These are phyloP conservation scores for Mormyrus proboscirostris DNA, from an alignment of 2,797 vertebrate species.

Conservation along the genomic window DNA sequence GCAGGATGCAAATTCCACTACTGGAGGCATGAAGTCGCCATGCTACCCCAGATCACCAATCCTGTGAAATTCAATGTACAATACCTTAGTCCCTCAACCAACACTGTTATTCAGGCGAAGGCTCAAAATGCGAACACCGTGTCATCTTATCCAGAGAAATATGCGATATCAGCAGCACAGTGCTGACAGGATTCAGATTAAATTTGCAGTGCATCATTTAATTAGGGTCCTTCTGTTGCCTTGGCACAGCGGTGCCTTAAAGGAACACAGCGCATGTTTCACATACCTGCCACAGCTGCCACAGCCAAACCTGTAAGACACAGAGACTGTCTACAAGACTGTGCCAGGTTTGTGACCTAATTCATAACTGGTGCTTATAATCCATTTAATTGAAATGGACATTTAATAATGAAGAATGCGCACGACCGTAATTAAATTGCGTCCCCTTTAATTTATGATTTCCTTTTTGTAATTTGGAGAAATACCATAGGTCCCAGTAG, in stretches of 20 bases:
- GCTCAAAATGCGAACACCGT: background rate
- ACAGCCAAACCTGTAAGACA: background rate
- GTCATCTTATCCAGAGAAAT: background rate
- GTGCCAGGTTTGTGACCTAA: background rate
- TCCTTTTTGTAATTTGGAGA: background rate
- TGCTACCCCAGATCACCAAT: background rate
- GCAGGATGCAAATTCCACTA: background rate
- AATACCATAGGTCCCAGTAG: background rate
- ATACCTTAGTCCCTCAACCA: background rate
- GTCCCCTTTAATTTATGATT: background rate
- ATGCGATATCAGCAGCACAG: background rate
- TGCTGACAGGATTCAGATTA: background rate
- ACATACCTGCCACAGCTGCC: background rate
- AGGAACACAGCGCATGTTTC: background rate
- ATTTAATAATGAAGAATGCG: constrained; percentile 14
- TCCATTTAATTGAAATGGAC: background rate
- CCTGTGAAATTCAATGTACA: background rate
- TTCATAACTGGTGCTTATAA: background rate
- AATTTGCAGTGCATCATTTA: background rate
- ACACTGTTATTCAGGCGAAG: background rate
- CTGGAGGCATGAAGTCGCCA: background rate
- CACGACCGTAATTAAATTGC: background rate
- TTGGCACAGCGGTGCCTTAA: background rate
- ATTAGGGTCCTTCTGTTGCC: background rate
- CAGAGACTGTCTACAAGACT: background rate